Percentiles rank a stretch among this genome's conserved stretches.
Conservation (phyloP, 2,888 invertebrate species). For the Sphinx pinastri region DNA sequence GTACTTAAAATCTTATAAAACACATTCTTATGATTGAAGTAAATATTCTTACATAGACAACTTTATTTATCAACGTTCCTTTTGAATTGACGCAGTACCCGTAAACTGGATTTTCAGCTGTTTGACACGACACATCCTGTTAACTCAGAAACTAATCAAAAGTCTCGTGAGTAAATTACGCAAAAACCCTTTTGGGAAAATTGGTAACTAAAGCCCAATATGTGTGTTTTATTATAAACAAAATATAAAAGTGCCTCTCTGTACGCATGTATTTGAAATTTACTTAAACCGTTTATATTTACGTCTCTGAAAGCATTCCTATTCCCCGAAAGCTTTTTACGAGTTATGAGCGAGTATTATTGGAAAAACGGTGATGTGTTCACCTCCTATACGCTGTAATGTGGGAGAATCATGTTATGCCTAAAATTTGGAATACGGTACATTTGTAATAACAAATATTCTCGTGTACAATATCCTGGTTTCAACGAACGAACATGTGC, state of each 20-base stretch:
- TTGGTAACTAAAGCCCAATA: background rate
- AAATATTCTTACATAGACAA: background rate
- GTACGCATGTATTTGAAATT: constrained; percentile 9
- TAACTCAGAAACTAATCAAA: background rate
- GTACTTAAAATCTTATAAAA: background rate
- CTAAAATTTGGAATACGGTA: background rate
- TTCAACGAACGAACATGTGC: too few relatives aligned
- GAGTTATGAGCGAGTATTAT: constrained; percentile 29
- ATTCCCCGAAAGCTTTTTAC: constrained; percentile 31
- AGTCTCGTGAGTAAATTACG: background rate
- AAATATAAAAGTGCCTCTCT: background rate
- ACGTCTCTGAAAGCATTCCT: constrained; percentile 30
- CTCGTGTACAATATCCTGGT: too few relatives aligned
- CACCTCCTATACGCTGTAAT: background rate
- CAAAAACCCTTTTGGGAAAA: background rate
- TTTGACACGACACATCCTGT: background rate
- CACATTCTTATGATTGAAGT: background rate
- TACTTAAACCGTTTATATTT: constrained; percentile 25
- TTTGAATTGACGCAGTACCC: background rate
- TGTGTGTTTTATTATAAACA: background rate
- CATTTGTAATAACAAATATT: background rate
- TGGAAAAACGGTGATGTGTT: constrained; percentile 25
- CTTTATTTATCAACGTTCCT: background rate
- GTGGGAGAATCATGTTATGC: background rate
- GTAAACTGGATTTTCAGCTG: background rate